Conservation (phyloP, 2,888 invertebrate genomes). For the Dasypogon diadema region DNA sequence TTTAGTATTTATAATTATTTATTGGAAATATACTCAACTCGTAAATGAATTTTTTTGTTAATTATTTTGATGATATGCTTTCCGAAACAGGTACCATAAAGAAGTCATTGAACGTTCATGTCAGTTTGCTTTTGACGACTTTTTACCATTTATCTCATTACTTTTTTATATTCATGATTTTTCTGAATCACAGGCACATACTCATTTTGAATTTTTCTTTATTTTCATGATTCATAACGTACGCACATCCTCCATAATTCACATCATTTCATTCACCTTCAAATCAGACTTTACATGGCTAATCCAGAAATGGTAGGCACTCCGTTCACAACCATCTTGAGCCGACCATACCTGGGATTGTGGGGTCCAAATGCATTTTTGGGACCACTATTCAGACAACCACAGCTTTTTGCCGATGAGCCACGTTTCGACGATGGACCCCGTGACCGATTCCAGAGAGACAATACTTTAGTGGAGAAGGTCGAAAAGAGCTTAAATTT, state of each 20-base stretch:
- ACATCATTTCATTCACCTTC: neutral
- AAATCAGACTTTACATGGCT: neutral
- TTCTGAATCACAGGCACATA: too few relatives aligned
- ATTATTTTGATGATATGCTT: too few relatives aligned
- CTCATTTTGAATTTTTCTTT: slow-evolving; percentile 23
- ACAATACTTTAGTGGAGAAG: neutral
- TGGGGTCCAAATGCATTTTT: neutral
- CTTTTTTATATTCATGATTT: too few relatives aligned
- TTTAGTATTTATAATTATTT: too few relatives aligned
- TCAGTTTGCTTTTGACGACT: too few relatives aligned
- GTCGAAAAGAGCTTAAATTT: neutral
- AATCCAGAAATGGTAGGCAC: slow-evolving; percentile 32
- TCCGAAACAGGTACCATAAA: too few relatives aligned
- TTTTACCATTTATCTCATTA: too few relatives aligned
- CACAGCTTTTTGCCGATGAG: neutral
- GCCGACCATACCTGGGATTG: slow-evolving; percentile 39
- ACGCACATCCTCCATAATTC: slow-evolving; percentile 2
- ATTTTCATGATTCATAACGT: neutral
- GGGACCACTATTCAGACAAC: neutral
- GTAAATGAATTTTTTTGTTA: too few relatives aligned
- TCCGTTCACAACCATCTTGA: slow-evolving; percentile 25
- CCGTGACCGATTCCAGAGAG: neutral
- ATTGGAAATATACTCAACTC: too few relatives aligned
- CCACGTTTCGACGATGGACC: neutral
- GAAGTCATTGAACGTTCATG: too few relatives aligned